A percentile compares a stretch with the other conserved stretches of the same genome.
Evolutionary conservation across 2,888 invertebrate genomes (phyloP).

Genomic region (Drosophila mettleri): DNA sequence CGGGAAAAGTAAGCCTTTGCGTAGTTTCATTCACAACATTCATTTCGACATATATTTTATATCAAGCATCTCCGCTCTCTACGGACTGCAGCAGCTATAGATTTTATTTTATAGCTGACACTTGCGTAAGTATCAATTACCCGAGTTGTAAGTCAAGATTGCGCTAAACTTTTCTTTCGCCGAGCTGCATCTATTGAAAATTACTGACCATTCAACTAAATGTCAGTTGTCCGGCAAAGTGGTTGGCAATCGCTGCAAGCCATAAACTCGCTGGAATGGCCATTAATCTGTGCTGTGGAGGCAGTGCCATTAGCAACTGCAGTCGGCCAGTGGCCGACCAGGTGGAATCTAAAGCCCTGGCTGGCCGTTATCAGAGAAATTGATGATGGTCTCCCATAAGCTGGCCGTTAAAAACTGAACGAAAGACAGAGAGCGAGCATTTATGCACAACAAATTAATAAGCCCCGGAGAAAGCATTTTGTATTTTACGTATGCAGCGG

Average conservation of each 20-base stretch:
- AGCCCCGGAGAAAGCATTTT: conserved; percentile 35
- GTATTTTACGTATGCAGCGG: conserved; percentile 50
- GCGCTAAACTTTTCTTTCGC: neutral
- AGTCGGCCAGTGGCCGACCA: conserved; percentile 11
- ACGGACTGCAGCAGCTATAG: neutral
- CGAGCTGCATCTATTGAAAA: conserved; percentile 14
- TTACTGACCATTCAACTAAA: conserved; percentile 30
- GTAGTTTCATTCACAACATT: neutral
- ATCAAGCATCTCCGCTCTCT: neutral
- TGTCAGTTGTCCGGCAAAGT: conserved; percentile 43
- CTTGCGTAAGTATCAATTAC: conserved; percentile 22
- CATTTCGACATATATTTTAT: neutral
- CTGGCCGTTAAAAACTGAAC: conserved; percentile 19
- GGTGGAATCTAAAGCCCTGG: conserved; percentile 3
- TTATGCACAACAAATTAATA: conserved; percentile 66
- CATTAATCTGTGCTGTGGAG: conserved; percentile 56
- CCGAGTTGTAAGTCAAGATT: conserved; percentile 1
- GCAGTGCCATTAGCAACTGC: conserved; percentile 32
- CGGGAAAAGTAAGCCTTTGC: no score
- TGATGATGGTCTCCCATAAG: conserved; percentile 50
- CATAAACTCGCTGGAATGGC: conserved; percentile 40
- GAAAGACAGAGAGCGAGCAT: conserved; percentile 15
- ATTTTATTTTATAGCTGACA: conserved; percentile 26
- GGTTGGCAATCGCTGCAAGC: conserved; percentile 41
- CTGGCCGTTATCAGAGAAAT: conserved; percentile 56